phyloP scores from a whole-genome alignment of 2,888 invertebrate genomes.

The Fabriciana adippe region DNA sequence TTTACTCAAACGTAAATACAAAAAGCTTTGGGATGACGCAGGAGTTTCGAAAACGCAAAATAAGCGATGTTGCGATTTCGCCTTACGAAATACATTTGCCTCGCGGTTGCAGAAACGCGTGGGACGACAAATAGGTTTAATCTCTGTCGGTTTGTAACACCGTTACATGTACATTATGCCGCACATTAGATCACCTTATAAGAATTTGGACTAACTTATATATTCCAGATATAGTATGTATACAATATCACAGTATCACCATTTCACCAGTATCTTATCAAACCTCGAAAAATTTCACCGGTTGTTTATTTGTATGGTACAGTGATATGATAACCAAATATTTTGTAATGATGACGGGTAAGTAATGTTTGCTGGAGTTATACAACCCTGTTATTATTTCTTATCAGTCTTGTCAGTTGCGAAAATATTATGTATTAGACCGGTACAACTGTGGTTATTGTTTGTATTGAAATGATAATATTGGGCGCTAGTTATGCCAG shows the following conservation, averaged over 20 bases:
- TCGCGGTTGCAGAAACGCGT: slow-evolving; percentile 76
- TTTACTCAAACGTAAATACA: slow-evolving; percentile 51
- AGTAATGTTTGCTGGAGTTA: slow-evolving; percentile 52
- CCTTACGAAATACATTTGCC: slow-evolving; percentile 75
- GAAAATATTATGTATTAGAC: slow-evolving; percentile 38
- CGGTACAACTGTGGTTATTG: slow-evolving; percentile 7
- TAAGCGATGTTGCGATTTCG: slow-evolving; percentile 79
- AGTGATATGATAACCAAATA: slow-evolving; percentile 66
- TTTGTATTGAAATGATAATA: slow-evolving; percentile 36
- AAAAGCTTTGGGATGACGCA: slow-evolving; percentile 72
- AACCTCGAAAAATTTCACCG: slow-evolving; percentile 61
- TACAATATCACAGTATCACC: slow-evolving; percentile 42
- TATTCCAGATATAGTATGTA: neutral
- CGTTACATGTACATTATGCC: slow-evolving; percentile 43
- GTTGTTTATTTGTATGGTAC: slow-evolving; percentile 67
- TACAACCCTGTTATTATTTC: slow-evolving; percentile 50
- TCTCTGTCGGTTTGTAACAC: slow-evolving; percentile 61
- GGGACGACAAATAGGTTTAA: slow-evolving; percentile 78
- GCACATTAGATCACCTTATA: slow-evolving; percentile 21
- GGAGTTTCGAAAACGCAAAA: slow-evolving; percentile 80
- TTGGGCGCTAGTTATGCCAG: slow-evolving; percentile 21
- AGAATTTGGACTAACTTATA: neutral
- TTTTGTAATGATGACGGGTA: slow-evolving; percentile 61
- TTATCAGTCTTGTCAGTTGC: slow-evolving; percentile 39
- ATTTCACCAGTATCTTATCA: slow-evolving; percentile 74